These are phyloP conservation scores for Erpetoichthys calabaricus DNA, from an alignment of 2,797 vertebrate genomes.

Conservation along the genomic window DNA sequence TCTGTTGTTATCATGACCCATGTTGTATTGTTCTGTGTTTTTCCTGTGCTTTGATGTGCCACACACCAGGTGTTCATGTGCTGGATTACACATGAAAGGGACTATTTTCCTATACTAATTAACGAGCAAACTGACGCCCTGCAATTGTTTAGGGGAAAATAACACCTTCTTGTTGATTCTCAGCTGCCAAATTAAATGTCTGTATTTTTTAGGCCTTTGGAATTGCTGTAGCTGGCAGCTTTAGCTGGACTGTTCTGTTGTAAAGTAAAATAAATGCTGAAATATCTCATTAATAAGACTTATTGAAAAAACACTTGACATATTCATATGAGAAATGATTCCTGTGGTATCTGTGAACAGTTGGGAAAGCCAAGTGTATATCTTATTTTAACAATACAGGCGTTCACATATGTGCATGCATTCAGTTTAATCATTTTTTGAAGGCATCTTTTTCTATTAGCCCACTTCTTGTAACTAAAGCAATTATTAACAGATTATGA, in stretches of 20 bases:
- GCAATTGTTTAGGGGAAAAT: constrained; percentile 6
- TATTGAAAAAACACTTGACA: no score
- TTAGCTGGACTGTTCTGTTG: not conserved
- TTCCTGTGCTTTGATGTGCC: constrained; percentile 52
- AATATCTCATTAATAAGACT: no score
- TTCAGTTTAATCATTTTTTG: no score
- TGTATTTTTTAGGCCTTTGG: not conserved
- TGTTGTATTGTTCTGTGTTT: constrained; percentile 48
- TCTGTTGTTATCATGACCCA: constrained; percentile 48
- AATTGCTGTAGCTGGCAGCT: not conserved
- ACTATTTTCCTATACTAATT: constrained; percentile 60
- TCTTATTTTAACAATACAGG: no score
- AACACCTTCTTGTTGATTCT: constrained; percentile 4
- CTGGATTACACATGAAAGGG: constrained; percentile 70
- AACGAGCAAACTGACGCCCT: constrained; percentile 48
- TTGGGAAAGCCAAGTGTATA: no score
- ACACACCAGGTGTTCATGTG: constrained; percentile 62
- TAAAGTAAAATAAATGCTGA: not conserved
- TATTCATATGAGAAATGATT: no score
- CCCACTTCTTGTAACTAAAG: no score
- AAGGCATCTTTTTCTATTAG: no score
- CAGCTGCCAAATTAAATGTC: constrained; percentile 5
- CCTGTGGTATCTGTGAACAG: no score
- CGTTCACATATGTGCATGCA: no score
- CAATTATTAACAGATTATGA: no score